Evolutionary conservation across 1,140 invertebrate species (phyloP).

Genomic region (Panulirus ornatus): DNA sequence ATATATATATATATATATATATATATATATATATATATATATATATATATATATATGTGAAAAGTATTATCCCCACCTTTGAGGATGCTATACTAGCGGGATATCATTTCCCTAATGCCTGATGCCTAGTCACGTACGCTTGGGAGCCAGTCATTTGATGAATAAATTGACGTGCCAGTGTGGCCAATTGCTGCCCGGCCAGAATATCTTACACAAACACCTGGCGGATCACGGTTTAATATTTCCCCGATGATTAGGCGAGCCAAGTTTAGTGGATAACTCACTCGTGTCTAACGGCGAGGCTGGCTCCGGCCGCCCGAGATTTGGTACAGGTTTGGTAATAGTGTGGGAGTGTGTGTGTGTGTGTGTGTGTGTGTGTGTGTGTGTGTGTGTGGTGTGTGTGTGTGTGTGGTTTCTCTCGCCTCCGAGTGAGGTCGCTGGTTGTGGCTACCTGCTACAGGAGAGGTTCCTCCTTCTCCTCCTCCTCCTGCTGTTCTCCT

Average conservation of each 20-base stretch:
- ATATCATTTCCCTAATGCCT: constrained; percentile 52
- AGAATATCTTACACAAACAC: constrained; percentile 61
- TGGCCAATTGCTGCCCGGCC: constrained; percentile 31
- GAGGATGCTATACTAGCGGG: constrained; percentile 50
- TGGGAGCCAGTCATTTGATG: constrained; percentile 22
- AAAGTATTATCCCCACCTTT: constrained; percentile 30
- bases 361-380: too few species aligned
- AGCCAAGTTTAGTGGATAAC: constrained; percentile 40
- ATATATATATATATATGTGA: not conserved
- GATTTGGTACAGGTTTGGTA: too few species aligned
- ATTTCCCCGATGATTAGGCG: constrained; percentile 38
- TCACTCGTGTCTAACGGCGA: constrained; percentile 4
- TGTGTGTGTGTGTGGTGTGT: too few species aligned
- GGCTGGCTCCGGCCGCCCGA: too few species aligned
- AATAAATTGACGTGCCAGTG: constrained; percentile 43
- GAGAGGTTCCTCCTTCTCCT: not conserved
- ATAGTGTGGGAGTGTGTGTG: not conserved
- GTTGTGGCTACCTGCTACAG: not conserved
- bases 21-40: too few species aligned
- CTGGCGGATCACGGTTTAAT: constrained; percentile 39
- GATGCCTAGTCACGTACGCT: constrained; percentile 46
- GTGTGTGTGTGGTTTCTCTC: too few species aligned
- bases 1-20: too few species aligned
- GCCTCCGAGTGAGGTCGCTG: too few species aligned
- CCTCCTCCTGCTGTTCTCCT: not conserved